These are phyloP conservation scores for Trimorus sp. DNA, from an alignment of 2,888 invertebrate genomes.

Conservation along the genomic window DNA sequence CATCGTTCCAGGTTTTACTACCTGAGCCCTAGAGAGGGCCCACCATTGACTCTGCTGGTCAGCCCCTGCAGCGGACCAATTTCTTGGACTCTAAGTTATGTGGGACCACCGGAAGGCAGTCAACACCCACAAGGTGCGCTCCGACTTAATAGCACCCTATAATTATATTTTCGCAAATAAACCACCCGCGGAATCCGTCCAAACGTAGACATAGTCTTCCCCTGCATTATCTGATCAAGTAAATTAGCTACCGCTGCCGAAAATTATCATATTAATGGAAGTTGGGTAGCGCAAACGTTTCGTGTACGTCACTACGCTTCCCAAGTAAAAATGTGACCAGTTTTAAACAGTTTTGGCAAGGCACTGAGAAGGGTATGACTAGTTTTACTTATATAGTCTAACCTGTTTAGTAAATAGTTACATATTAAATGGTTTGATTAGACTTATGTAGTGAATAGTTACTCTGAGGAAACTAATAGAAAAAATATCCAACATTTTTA, in stretches of 20 bases:
- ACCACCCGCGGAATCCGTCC: constrained; percentile 33
- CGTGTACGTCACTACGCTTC: no score
- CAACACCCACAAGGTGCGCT: constrained; percentile 75
- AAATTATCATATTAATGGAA: constrained; percentile 53
- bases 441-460: no score
- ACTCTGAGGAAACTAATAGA: no score
- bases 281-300: not conserved
- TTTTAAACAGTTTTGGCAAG: no score
- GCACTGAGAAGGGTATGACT: no score
- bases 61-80: constrained; percentile 80
- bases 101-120: constrained; percentile 77
- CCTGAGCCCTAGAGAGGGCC: constrained; percentile 78
- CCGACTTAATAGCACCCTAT: constrained; percentile 52
- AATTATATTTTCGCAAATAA: constrained; percentile 53
- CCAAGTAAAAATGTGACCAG: no score
- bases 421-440: no score
- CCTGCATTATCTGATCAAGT: constrained; percentile 48
- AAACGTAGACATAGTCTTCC: constrained; percentile 27
- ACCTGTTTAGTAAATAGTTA: no score
- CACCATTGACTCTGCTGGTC: constrained; percentile 78
- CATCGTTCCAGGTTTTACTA: constrained; percentile 80
- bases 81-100: constrained; percentile 80
- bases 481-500: no score
- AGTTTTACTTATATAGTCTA: no score
- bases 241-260: constrained; percentile 50